phyloP scores from a whole-genome alignment of 2,888 invertebrate species.

The Pristionchus mayeri region DNA sequence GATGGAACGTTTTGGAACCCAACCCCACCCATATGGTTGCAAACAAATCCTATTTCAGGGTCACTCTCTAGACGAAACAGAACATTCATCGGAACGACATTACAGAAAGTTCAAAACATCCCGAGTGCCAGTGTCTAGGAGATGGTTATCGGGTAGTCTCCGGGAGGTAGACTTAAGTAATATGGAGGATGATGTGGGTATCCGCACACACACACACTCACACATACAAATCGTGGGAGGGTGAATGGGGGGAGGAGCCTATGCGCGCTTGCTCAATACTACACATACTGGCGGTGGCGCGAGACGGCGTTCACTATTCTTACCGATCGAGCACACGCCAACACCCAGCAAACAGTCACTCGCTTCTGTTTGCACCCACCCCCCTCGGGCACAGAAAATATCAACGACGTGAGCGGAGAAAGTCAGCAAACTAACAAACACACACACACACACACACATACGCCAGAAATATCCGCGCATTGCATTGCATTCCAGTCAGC shows the following conservation, averaged over 20 bases:
- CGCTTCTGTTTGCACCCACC: neutral
- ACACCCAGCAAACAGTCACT: neutral
- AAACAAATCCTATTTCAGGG: too few species aligned
- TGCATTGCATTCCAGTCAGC: neutral
- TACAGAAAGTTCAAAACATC: too few species aligned
- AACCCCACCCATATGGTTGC: too few species aligned
- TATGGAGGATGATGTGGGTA: conserved; percentile 12
- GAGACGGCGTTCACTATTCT: conserved; percentile 35
- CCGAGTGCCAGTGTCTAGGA: too few species aligned
- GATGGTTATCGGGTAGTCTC: too few species aligned
- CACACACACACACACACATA: too few species aligned
- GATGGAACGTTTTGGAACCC: too few species aligned
- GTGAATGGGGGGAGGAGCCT: neutral
- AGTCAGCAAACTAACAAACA: too few species aligned
- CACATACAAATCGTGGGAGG: conserved; percentile 15
- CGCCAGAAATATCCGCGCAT: neutral
- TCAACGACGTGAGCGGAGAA: too few species aligned
- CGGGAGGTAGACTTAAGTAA: neutral
- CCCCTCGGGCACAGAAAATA: conserved; percentile 16
- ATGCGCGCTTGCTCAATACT: too few species aligned
- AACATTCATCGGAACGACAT: too few species aligned
- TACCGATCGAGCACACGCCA: neutral
- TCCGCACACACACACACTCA: neutral
- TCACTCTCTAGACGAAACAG: too few species aligned
- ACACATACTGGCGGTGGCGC: neutral